Evolutionary conservation across 2,113 vertebrate genomes (phyloP), one percentile per base, ranked within the genome.

Genomic region (Columba janthina): DNA sequence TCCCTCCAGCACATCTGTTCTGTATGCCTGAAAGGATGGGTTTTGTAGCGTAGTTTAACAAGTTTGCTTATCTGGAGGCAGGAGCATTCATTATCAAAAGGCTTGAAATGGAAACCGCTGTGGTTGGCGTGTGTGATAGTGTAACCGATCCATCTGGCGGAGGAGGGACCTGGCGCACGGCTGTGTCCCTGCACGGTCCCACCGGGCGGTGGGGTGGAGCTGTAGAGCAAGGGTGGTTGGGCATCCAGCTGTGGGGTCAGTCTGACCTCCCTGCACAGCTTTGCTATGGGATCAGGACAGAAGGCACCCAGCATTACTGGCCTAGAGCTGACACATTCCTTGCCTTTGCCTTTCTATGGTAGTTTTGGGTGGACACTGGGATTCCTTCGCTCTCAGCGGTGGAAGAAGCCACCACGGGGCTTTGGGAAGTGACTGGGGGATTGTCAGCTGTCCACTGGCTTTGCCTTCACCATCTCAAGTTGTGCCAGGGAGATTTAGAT

Each of bases 281-380:
- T n/a, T 20, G 70, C n/a, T 64, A 8, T 5, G 8, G 54, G 19
- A 13, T 66, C 36, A 26, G 73, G 16, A 15, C 65, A 54, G 62
- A 20, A 32, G 34, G 31, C 51, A 65, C 31, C 69, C 51, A 34
- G 14, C 0, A 1, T 6, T 62, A 42, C 64, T 65, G 60, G 19
- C 46, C 16, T 5, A 4, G 34, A 26, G 32, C 60, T 67, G 58
- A 34, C 13, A 14, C 4, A 0, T 15, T 74, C 36, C 21, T 54
- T 3, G 4, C 32, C 36, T 10, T 7, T 29, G 77, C 15, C 15
- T 87, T 53, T 64, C 11, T 5, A 0, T 20, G 3, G 0, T 0
- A 0, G 75, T 53, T 42, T 42, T 32, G 54, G 10, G 8, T 22
- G 78, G 53, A 1, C 5, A 0, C 48, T 38, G 44, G 34, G 57